Percentiles rank a stretch among this genome's conserved stretches.
These are phyloP conservation scores for Lumbricus terrestris DNA, from an alignment of 2,888 invertebrate genomes.

Conservation along the genomic window DNA sequence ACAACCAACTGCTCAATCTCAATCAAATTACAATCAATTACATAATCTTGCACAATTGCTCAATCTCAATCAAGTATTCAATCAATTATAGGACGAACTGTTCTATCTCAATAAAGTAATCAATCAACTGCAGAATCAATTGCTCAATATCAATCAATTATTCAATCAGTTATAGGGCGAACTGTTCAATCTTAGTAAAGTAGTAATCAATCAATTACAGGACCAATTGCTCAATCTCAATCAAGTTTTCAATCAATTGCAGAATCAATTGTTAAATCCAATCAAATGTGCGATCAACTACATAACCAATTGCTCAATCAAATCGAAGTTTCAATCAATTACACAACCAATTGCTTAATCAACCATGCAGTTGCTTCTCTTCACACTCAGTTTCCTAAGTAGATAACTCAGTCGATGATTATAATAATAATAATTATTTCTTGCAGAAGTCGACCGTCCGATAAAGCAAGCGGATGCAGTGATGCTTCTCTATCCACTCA, in stretches of 20 bases:
- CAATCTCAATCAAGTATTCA: no score
- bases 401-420: no score
- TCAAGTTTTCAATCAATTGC: no score
- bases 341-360: not conserved
- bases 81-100: no score
- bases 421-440: no score
- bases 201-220: not conserved
- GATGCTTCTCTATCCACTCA: slow-evolving; percentile 40
- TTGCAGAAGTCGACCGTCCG: slow-evolving; percentile 30
- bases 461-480: slow-evolving; percentile 43
- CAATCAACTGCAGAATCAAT: not conserved
- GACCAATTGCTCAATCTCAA: not conserved
- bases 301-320: not conserved
- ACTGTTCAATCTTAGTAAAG: no score
- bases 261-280: no score
- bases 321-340: no score
- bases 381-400: no score
- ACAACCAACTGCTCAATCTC: not conserved
- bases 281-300: not conserved
- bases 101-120: not conserved
- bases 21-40: not conserved
- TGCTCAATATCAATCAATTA: not conserved
- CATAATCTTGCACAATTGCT: no score
- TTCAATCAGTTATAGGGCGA: no score
- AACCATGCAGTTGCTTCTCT: no score